Evolutionary conservation across 2,113 vertebrate genomes (phyloP).

Genomic region (Myocastor coypus): DNA sequence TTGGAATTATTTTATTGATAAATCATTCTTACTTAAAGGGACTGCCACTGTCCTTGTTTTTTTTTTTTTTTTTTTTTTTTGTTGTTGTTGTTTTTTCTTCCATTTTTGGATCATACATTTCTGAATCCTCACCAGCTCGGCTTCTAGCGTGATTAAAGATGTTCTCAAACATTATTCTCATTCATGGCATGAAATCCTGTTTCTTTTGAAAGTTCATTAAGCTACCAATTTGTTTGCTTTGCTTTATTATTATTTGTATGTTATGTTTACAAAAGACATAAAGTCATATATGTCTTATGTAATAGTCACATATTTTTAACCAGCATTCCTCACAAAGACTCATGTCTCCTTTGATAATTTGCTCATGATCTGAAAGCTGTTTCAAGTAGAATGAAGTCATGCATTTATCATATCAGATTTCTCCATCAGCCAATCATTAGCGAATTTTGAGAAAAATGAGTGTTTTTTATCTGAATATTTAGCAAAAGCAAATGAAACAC

Average conservation of each 20-base stretch:
- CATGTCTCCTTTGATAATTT: background rate
- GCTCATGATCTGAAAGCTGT: background rate
- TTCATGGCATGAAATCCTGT: slow-evolving; percentile 11
- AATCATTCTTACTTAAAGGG: slow-evolving; percentile 59
- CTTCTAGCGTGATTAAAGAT: slow-evolving; percentile 10
- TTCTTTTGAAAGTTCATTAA: slow-evolving; percentile 59
- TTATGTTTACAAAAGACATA: slow-evolving; percentile 10
- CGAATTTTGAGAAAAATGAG: slow-evolving; percentile 34
- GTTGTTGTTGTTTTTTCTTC: too few relatives aligned
- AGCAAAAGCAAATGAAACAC: slow-evolving; percentile 14
- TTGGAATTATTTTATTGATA: slow-evolving; percentile 73
- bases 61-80: background rate
- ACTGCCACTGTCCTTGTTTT: slow-evolving; percentile 3
- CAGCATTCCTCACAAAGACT: background rate
- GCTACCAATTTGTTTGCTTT: slow-evolving; percentile 41
- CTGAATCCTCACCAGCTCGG: background rate
- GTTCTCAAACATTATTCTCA: slow-evolving; percentile 28
- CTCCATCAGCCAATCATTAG: background rate
- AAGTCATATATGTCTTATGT: background rate
- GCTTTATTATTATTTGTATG: slow-evolving; percentile 47
- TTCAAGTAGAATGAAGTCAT: background rate
- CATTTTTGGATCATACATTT: background rate
- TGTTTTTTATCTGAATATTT: slow-evolving; percentile 49
- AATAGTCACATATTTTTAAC: background rate
- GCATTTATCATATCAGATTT: slow-evolving; percentile 10